Evolutionary conservation across 2,888 invertebrate genomes (phyloP).

Genomic region (Mimas tiliae): DNA sequence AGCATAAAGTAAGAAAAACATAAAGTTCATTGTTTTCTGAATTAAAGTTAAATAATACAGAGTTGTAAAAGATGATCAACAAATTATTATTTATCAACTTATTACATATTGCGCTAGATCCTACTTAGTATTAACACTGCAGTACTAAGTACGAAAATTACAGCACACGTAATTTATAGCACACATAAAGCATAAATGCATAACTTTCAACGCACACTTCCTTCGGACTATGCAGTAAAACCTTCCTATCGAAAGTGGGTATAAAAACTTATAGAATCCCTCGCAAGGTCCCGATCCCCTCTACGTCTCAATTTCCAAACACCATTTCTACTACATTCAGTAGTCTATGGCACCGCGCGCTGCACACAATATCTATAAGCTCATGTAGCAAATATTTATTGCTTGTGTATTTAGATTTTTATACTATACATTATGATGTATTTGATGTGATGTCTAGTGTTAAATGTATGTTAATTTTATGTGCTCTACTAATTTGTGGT

Average conservation of each 20-base stretch:
- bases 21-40: too few relatives aligned
- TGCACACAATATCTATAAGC: slow-evolving; percentile 6
- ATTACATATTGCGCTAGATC: too few relatives aligned
- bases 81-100: too few relatives aligned
- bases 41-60: too few relatives aligned
- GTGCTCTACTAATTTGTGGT: slow-evolving; percentile 59
- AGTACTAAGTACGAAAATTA: background rate
- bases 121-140: background rate
- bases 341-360: slow-evolving; percentile 45
- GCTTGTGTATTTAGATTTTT: background rate
- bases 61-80: too few relatives aligned
- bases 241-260: slow-evolving; percentile 32
- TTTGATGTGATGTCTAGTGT: slow-evolving; percentile 31
- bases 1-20: too few relatives aligned
- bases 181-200: background rate
- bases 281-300: slow-evolving; percentile 41
- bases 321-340: slow-evolving; percentile 45
- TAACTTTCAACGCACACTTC: slow-evolving; percentile 19
- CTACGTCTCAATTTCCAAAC: slow-evolving; percentile 28
- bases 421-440: background rate
- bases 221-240: slow-evolving; percentile 15
- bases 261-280: slow-evolving; percentile 31
- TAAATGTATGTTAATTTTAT: slow-evolving; percentile 29
- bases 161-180: background rate
- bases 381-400: slow-evolving; percentile 14